Conservation (phyloP, 2,888 invertebrate genomes). For the Amblyjoppa proteus region DNA sequence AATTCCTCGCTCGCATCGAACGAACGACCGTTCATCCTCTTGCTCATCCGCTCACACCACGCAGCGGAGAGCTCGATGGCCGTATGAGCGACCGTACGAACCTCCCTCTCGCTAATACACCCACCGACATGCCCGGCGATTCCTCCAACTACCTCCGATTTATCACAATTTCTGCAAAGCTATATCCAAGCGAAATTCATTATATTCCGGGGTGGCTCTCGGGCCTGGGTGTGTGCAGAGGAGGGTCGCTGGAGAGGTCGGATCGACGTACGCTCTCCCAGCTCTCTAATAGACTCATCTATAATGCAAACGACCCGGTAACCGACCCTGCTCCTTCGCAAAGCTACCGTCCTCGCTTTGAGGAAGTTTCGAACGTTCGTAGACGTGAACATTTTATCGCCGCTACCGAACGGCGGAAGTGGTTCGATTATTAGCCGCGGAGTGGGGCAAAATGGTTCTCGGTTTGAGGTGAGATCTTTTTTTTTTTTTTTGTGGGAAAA, state of each 20-base stretch:
- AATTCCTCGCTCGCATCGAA: slow-evolving; percentile 38
- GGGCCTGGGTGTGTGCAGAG: not conserved
- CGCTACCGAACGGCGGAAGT: not conserved
- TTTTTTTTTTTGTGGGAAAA: too few relatives aligned
- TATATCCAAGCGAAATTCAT: slow-evolving; percentile 42
- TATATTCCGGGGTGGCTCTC: slow-evolving; percentile 24
- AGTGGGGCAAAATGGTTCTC: not conserved
- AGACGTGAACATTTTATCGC: slow-evolving; percentile 12
- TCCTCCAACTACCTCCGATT: slow-evolving; percentile 41
- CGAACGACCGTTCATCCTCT: slow-evolving; percentile 10
- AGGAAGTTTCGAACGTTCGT: not conserved
- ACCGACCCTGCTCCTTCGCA: slow-evolving; percentile 8
- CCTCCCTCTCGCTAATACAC: slow-evolving; percentile 49
- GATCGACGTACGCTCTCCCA: slow-evolving; percentile 1
- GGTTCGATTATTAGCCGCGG: not conserved
- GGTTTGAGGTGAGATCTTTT: too few relatives aligned
- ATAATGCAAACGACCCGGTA: slow-evolving; percentile 59
- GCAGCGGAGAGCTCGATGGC: slow-evolving; percentile 14
- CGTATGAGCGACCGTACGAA: slow-evolving; percentile 4
- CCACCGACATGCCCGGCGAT: slow-evolving; percentile 25
- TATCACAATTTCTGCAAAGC: slow-evolving; percentile 55
- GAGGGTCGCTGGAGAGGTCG: not conserved
- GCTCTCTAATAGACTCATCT: slow-evolving; percentile 62
- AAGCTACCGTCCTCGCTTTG: slow-evolving; percentile 14
- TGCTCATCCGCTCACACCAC: slow-evolving; percentile 1